Evolutionary conservation across 1,140 invertebrate species (phyloP).

Genomic region (Tetranychus cinnabarinus): DNA sequence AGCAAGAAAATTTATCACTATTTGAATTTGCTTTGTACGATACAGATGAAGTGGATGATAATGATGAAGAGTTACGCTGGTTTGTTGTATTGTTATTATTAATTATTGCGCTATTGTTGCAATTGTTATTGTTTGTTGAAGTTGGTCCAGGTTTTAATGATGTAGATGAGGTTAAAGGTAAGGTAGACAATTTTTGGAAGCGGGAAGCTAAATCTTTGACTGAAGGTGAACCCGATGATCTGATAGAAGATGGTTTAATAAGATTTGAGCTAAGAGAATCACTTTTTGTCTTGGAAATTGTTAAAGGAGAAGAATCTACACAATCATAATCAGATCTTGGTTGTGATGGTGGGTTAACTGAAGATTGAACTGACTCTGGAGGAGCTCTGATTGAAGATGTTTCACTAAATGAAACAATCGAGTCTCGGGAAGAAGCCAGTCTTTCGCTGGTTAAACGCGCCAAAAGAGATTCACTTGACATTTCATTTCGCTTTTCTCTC

Average conservation of each 20-base stretch:
- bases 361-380: too few species aligned
- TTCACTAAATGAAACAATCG: too few species aligned
- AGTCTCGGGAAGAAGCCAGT: background rate
- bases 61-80: background rate
- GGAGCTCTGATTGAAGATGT: too few species aligned
- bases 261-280: background rate
- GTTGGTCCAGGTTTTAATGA: background rate
- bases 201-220: constrained; percentile 55
- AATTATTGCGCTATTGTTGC: background rate
- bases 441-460: background rate
- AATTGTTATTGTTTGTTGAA: too few species aligned
- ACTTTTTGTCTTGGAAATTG: background rate
- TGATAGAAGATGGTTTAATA: background rate
- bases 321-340: background rate
- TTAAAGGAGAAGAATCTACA: background rate
- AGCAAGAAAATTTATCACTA: too few species aligned
- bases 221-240: constrained; percentile 14
- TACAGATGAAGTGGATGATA: background rate
- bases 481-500: background rate
- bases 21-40: too few species aligned
- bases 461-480: background rate
- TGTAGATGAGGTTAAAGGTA: background rate
- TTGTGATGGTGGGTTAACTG: too few species aligned
- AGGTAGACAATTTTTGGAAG: constrained; percentile 36
- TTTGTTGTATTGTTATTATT: background rate